Conservation (phyloP, 2,888 invertebrate genomes). For the Teinopalpus imperialis region DNA sequence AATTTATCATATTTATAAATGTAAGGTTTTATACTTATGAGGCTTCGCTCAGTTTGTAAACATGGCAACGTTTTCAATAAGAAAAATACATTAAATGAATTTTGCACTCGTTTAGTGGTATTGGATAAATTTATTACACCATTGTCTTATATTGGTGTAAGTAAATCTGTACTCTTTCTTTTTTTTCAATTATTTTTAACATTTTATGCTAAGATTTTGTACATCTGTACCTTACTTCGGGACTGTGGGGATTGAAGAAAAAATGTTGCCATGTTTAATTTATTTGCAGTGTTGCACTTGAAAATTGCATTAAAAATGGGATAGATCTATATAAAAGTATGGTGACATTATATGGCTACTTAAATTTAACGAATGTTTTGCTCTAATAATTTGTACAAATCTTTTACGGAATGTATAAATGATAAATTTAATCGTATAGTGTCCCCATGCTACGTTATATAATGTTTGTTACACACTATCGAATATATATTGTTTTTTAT, state of each 20-base stretch:
- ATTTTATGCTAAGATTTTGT: no score
- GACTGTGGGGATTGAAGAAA: no score
- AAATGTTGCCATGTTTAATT: slow-evolving; percentile 7
- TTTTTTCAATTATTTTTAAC: no score
- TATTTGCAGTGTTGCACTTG: not conserved
- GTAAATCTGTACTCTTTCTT: no score
- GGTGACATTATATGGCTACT: slow-evolving; percentile 4
- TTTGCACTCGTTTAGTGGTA: no score
- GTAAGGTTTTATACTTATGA: slow-evolving; percentile 55
- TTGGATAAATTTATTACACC: no score
- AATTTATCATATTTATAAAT: slow-evolving; percentile 62
- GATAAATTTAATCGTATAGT: slow-evolving; percentile 2
- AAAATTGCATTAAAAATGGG: not conserved
- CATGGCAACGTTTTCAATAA: slow-evolving; percentile 6
- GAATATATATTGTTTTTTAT: not conserved
- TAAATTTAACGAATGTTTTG: no score
- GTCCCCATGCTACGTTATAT: slow-evolving; percentile 1
- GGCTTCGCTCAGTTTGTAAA: slow-evolving; percentile 16
- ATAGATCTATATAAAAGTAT: not conserved
- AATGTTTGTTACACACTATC: slow-evolving; percentile 13
- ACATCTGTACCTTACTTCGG: no score
- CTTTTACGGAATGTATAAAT: not conserved
- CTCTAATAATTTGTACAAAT: not conserved
- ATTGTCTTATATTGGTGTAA: no score
- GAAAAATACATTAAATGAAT: no score